Evolutionary conservation across 1,140 invertebrate species (phyloP), one percentile per base, ranked within the genome.

Genomic region (Halesus radiatus): DNA sequence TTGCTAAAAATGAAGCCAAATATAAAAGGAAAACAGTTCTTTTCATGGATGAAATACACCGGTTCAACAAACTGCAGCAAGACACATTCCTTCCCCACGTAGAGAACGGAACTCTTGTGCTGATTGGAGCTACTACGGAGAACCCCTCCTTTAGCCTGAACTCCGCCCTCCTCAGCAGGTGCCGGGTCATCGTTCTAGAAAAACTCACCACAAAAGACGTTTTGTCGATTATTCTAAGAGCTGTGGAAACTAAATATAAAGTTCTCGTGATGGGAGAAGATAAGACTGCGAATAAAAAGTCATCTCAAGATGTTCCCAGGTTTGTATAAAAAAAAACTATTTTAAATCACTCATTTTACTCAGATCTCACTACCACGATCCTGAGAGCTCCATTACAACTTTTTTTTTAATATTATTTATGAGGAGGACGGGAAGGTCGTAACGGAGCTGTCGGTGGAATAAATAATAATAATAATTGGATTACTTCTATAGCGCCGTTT

Each of bases 1-100:
- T 92, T n/a, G 95, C 95, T 16, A 92, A 93, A 85, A 95, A 94
- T 87, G 94, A 96, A 84, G 85, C 90, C 53, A 93, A 92, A 84
- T 94, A 93, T 84, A 93, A 93, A 80, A 90, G 93, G 80, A 92
- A 91, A 84, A 96, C 95, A 52, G 90, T 97, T 66, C 87, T 97
- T 15, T 97, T 97, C 85, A 93, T 97, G 92, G 96, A 97, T 91
- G 96, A 97, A 88, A 96, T 97, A 84, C 96, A 97, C 86, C 91
- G 95, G 50, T 97, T 97, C 84, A 97, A 96, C 87, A 96, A 96
- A 89, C 86, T 92, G 66, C 95, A 96, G 84, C 93, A 94, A 89
- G 96, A 97, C 86, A 92, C 92, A 72, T 95, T 97, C 87, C 85
- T 97, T 62, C 92, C 94, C 15, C 93, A 95, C 87, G 92, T 97